phyloP scores from a whole-genome alignment of 2,888 invertebrate species.

The Calliphora vomitoria region DNA sequence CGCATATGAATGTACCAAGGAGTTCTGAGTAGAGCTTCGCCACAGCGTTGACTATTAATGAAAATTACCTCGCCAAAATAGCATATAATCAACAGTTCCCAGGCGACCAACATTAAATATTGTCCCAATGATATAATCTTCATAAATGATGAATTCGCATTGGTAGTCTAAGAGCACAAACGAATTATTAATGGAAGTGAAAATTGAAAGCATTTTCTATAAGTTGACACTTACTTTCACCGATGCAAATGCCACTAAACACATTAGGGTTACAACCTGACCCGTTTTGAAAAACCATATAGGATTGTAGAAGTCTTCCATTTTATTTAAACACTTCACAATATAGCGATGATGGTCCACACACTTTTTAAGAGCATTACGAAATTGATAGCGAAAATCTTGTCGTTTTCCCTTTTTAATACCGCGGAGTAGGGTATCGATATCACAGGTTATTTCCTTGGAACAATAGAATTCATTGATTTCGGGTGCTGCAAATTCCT shows the following conservation, averaged over 20 bases:
- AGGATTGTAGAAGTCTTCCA: slow-evolving; percentile 81
- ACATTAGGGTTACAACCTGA: slow-evolving; percentile 80
- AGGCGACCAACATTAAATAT: slow-evolving; percentile 79
- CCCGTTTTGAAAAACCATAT: slow-evolving; percentile 82
- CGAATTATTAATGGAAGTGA: not conserved
- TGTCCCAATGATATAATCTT: slow-evolving; percentile 78
- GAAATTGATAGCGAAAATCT: slow-evolving; percentile 76
- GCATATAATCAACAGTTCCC: slow-evolving; percentile 81
- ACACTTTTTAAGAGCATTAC: slow-evolving; percentile 77
- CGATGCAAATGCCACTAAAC: slow-evolving; percentile 81
- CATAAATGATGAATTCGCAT: slow-evolving; percentile 78
- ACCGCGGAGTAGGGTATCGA: not conserved
- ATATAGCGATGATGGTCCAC: slow-evolving; percentile 81
- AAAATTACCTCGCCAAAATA: slow-evolving; percentile 80
- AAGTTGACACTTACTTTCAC: slow-evolving; percentile 78
- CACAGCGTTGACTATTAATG: slow-evolving; percentile 79
- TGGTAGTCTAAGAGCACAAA: slow-evolving; percentile 71
- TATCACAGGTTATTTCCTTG: slow-evolving; percentile 68
- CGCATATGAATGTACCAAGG: slow-evolving; percentile 80
- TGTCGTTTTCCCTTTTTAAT: not conserved
- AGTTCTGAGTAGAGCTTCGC: slow-evolving; percentile 79
- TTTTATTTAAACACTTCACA: slow-evolving; percentile 77
- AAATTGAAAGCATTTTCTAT: not conserved
- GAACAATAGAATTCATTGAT: slow-evolving; percentile 78
- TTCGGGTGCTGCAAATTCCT: slow-evolving; percentile 76